Evolutionary conservation across 1,140 invertebrate species (phyloP).

Genomic region (Brachionus paranguensis): DNA sequence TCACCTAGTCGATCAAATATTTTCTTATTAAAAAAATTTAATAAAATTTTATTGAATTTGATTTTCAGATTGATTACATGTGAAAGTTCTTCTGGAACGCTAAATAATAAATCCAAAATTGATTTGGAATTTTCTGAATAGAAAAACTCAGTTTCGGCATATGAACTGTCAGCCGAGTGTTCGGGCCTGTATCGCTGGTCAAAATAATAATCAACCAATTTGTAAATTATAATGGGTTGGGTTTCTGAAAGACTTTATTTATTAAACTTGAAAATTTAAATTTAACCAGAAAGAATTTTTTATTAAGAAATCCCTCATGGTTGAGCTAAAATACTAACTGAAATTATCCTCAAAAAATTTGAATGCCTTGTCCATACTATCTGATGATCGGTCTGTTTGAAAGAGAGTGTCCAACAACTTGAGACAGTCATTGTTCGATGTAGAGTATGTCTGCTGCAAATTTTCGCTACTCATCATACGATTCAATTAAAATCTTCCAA

Average conservation of each 20-base stretch:
- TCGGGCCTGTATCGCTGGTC: background rate
- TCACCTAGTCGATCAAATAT: conserved; percentile 19
- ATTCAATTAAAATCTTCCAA: background rate
- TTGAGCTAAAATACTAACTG: background rate
- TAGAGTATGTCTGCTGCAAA: background rate
- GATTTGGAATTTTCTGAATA: background rate
- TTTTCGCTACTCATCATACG: conserved; percentile 13
- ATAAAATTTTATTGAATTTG: background rate
- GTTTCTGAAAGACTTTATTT: background rate
- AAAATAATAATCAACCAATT: conserved; percentile 23
- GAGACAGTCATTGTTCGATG: background rate
- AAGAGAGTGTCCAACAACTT: conserved; percentile 3
- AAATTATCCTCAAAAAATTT: conserved; percentile 14
- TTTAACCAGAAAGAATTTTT: too few relatives aligned
- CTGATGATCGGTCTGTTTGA: background rate
- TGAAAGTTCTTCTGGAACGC: background rate
- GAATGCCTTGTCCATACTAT: background rate
- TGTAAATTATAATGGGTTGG: background rate
- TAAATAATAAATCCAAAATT: conserved; percentile 11
- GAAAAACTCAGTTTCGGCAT: background rate
- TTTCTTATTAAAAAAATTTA: background rate
- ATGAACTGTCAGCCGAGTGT: background rate
- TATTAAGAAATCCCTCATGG: background rate
- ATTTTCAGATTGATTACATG: background rate
- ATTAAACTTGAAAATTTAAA: background rate